Percentiles rank a stretch among this genome's conserved stretches.
Evolutionary conservation across 1,140 invertebrate species (phyloP).

Genomic region (Lamellibrachia luymesi): DNA sequence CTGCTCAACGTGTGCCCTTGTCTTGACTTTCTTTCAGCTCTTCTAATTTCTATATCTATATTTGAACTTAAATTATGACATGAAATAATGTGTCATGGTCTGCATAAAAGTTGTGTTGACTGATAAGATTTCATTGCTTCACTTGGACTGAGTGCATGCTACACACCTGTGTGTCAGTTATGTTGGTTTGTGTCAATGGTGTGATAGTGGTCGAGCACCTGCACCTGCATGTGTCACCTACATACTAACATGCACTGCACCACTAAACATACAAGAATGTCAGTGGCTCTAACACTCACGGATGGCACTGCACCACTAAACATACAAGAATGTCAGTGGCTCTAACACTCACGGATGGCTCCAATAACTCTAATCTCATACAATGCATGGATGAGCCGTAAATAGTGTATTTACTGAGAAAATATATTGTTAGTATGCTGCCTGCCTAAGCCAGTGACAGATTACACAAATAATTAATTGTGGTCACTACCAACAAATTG

Average conservation of each 20-base stretch:
- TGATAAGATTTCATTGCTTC: neutral
- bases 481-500: too few relatives aligned
- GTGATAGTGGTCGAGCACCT: neutral
- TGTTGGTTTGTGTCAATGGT: neutral
- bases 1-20: too few relatives aligned
- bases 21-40: too few relatives aligned
- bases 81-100: neutral
- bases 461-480: too few relatives aligned
- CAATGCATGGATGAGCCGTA: too few relatives aligned
- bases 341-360: too few relatives aligned
- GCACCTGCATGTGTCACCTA: neutral
- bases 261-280: neutral
- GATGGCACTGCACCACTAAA: neutral
- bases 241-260: neutral
- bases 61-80: neutral
- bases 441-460: too few relatives aligned
- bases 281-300: neutral
- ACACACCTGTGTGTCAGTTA: neutral
- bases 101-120: neutral
- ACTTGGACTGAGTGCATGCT: neutral
- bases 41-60: neutral
- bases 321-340: too few relatives aligned
- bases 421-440: too few relatives aligned
- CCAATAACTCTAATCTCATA: too few relatives aligned
- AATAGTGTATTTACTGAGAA: too few relatives aligned